Percentiles rank a stretch among this genome's conserved stretches.
Evolutionary conservation across 2,888 invertebrate species (phyloP).

Genomic region (Teinopalpus imperialis): DNA sequence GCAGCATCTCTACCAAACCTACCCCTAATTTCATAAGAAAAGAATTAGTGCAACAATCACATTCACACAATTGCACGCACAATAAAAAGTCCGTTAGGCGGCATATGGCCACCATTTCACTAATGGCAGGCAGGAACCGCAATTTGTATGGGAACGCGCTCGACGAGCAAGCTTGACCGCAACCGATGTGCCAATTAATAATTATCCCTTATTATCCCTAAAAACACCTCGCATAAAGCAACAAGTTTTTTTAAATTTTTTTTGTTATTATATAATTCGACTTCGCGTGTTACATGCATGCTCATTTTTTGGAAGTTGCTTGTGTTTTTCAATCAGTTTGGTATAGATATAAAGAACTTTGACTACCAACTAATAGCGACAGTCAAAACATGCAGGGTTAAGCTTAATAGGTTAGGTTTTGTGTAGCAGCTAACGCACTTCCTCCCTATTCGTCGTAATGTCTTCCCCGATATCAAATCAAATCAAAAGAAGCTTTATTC

Average conservation of each 20-base stretch:
- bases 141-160: conserved; percentile 39
- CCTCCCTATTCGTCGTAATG: no score
- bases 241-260: conserved; percentile 29
- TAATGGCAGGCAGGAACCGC: conserved; percentile 45
- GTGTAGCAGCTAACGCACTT: no score
- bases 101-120: conserved; percentile 37
- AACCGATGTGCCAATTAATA: conserved; percentile 63
- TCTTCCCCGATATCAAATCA: no score
- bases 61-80: neutral
- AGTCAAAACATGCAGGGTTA: no score
- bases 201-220: conserved; percentile 45
- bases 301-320: conserved; percentile 23
- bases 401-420: no score
- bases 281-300: conserved; percentile 39
- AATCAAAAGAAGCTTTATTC: no score
- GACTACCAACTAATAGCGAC: no score
- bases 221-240: conserved; percentile 39
- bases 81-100: conserved; percentile 38
- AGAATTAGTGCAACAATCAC: neutral
- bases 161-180: conserved; percentile 37
- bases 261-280: conserved; percentile 28
- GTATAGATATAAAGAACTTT: no score
- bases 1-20: no score
- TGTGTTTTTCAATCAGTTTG: no score
- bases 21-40: no score